Base-by-base conservation (phyloP, 1,140 invertebrate genomes). In the Amyelois transitella region DNA sequence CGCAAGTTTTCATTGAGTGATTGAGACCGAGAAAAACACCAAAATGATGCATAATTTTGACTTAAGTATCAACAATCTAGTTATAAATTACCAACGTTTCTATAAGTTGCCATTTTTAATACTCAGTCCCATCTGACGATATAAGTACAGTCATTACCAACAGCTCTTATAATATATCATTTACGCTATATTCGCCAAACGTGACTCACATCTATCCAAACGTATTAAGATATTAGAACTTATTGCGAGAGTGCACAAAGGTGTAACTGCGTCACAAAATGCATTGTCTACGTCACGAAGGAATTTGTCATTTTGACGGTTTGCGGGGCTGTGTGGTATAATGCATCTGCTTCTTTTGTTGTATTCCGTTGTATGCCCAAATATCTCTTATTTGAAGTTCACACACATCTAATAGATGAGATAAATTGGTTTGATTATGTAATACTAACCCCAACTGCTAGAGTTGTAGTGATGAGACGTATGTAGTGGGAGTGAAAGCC, bases 211-310 rank as follows among this genome's bases (percentile, higher is more conserved):
- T 58, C 38, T 58, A 60, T 55, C 54, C 44, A 48, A 58, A 21
- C 55, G 72, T 51, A 77, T 81, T 81, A 81, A 51, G 44, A 47
- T 54, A 66, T 67, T 71, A 72, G 67, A 58, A 54, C 24, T 64
- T 56, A 59, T 55, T 28, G 43, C 49, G 25, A 43, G 21, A 18
- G 61, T 57, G 43, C 32, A 38, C 32, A 38, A 38, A 32, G 5
- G 32, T 38, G 17, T 38, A 12, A 14, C 32, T 25, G 45, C 7
- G 50, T 21, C 47, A 28, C 32, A 56, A 43, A n/a, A 66, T 62
- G 69, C 64, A 85, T 85, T 85, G 77, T 85, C 60, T 58, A 58
- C 62, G 65, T 79, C 79, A 85, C 79, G 81, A 60, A 61, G 67
- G 63, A 38, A 58, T 64, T 25, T 55, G 38, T 67, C 61, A 67